These are phyloP conservation scores for Neolamprologus fasciatus DNA, from an alignment of 2,113 vertebrate species.

Conservation along the genomic window DNA sequence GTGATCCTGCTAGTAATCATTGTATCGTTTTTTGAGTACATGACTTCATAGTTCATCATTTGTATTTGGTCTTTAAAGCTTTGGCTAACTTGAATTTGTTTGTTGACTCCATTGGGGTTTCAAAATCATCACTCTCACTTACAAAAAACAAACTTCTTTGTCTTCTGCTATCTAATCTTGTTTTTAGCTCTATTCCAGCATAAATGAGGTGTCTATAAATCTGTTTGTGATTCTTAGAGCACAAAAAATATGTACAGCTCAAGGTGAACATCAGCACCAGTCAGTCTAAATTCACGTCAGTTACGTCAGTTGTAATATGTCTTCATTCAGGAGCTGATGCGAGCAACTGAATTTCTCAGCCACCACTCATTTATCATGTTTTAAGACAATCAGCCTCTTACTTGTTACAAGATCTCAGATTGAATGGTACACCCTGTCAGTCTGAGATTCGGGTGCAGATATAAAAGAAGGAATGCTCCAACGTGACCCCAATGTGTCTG, in stretches of 20 bases:
- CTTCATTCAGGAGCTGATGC: neutral
- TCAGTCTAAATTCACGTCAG: neutral
- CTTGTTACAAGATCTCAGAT: neutral
- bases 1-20: neutral
- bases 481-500: conserved; percentile 62
- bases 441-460: neutral
- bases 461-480: conserved; percentile 3
- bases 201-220: neutral
- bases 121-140: neutral
- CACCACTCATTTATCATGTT: conserved; percentile 1
- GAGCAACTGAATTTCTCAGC: neutral
- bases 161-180: neutral
- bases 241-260: neutral
- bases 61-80: neutral
- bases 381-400: conserved; percentile 2
- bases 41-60: neutral
- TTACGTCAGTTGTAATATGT: neutral
- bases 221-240: neutral
- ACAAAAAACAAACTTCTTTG: neutral
- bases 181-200: neutral
- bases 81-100: neutral
- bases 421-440: neutral
- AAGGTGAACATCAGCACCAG: neutral
- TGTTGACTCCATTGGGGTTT: neutral
- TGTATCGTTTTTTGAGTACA: neutral